Conservation (phyloP, 1,140 invertebrate genomes). For the Samia ricini region DNA sequence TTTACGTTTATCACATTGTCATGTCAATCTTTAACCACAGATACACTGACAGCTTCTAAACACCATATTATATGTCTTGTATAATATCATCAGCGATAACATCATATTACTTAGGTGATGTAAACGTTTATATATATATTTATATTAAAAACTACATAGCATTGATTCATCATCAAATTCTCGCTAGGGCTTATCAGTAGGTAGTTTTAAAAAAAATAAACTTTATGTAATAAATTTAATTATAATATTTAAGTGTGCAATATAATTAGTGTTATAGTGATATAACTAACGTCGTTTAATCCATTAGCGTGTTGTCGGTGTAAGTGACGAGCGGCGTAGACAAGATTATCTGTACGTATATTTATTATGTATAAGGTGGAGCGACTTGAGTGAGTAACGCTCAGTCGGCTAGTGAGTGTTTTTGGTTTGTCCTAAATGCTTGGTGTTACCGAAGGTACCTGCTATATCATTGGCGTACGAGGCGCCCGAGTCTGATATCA, state of each 20-base stretch:
- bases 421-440: constrained; percentile 68
- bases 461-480: constrained; percentile 98
- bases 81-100: constrained; percentile 27
- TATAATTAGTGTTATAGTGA: constrained; percentile 26
- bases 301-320: neutral
- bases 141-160: constrained; percentile 23
- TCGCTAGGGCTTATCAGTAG: constrained; percentile 47
- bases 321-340: constrained; percentile 26
- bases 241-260: constrained; percentile 44
- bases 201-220: neutral
- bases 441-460: constrained; percentile 86
- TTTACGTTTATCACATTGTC: constrained; percentile 31
- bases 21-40: constrained; percentile 27
- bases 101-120: constrained; percentile 22
- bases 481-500: constrained; percentile 97
- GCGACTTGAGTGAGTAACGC: constrained; percentile 12
- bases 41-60: constrained; percentile 37
- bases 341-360: constrained; percentile 39
- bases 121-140: constrained; percentile 32
- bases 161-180: constrained; percentile 23
- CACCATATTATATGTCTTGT: constrained; percentile 38
- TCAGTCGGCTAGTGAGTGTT: constrained; percentile 34
- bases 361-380: constrained; percentile 7
- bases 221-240: constrained; percentile 39
- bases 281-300: neutral